Evolutionary conservation across 2,797 vertebrate genomes (phyloP).

Genomic region (Helicolenus hilgendorfi): DNA sequence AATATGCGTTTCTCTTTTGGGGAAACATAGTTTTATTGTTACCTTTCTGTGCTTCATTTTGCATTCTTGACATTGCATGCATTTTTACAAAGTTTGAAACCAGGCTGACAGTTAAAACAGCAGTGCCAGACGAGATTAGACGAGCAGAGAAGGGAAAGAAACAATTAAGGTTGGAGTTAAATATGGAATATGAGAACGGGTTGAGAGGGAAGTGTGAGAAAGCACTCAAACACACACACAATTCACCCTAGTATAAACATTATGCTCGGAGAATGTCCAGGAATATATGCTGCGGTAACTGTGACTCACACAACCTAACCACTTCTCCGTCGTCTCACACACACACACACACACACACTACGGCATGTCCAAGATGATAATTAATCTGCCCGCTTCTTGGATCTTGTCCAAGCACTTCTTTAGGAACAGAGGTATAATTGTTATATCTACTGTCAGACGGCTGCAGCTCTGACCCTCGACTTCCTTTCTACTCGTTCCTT

Average conservation of each 20-base stretch:
- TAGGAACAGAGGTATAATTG: conserved; percentile 69
- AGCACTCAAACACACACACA: conserved; percentile 27
- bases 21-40: neutral
- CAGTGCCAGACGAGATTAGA: neutral
- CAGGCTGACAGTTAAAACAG: neutral
- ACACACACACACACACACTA: conserved; percentile 27
- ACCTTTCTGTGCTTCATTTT: neutral
- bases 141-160: conserved; percentile 11
- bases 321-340: conserved; percentile 53
- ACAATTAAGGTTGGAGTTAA: conserved; percentile 34
- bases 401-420: conserved; percentile 63
- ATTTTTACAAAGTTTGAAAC: neutral
- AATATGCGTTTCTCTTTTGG: neutral
- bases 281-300: conserved; percentile 83
- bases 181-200: conserved; percentile 37
- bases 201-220: conserved; percentile 43
- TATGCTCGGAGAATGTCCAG: conserved; percentile 79
- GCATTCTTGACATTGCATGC: neutral
- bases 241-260: conserved; percentile 83
- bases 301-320: conserved; percentile 84
- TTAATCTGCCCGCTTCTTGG: conserved; percentile 77
- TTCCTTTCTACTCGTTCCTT: conserved; percentile 43
- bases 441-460: conserved; percentile 55
- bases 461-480: conserved; percentile 50
- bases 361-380: conserved; percentile 63